These are phyloP conservation scores for Oryzias sinensis DNA, from an alignment of 2,797 vertebrate genomes.

Conservation along the genomic window DNA sequence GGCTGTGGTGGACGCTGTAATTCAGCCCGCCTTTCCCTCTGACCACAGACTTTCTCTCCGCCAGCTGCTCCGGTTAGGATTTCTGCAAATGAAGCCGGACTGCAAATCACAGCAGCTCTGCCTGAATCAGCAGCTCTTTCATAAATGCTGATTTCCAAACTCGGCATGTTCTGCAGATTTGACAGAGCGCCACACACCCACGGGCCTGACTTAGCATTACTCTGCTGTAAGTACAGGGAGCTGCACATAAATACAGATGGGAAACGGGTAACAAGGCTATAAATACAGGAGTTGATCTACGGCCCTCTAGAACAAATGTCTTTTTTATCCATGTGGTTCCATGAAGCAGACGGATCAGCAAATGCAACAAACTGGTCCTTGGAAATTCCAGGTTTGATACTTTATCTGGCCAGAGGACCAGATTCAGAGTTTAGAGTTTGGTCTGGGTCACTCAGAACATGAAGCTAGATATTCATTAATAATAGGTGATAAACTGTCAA, in stretches of 20 bases:
- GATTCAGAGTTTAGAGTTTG: too few species aligned
- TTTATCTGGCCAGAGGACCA: too few species aligned
- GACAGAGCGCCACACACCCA: conserved; percentile 19
- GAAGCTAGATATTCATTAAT: too few species aligned
- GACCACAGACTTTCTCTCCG: conserved; percentile 20
- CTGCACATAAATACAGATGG: conserved; percentile 23
- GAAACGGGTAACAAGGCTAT: conserved; percentile 2
- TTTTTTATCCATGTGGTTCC: too few species aligned
- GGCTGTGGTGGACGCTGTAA: conserved; percentile 25
- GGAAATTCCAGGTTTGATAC: too few species aligned
- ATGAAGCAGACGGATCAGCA: too few species aligned
- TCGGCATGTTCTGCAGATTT: conserved; percentile 44
- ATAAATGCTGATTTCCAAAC: conserved; percentile 62
- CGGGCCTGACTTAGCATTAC: conserved; percentile 15
- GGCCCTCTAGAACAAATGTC: too few species aligned
- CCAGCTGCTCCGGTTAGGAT: conserved; percentile 61
- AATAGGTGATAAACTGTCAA: too few species aligned
- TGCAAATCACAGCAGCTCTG: conserved; percentile 62
- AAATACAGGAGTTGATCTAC: not conserved
- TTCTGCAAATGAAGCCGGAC: conserved; percentile 70
- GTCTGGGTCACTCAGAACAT: too few species aligned
- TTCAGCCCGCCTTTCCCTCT: conserved; percentile 29
- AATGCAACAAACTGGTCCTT: too few species aligned
- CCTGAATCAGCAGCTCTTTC: conserved; percentile 75
- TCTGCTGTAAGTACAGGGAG: conserved; percentile 30